Conservation (phyloP, 2,888 invertebrate species). For the Heliconius erato region DNA sequence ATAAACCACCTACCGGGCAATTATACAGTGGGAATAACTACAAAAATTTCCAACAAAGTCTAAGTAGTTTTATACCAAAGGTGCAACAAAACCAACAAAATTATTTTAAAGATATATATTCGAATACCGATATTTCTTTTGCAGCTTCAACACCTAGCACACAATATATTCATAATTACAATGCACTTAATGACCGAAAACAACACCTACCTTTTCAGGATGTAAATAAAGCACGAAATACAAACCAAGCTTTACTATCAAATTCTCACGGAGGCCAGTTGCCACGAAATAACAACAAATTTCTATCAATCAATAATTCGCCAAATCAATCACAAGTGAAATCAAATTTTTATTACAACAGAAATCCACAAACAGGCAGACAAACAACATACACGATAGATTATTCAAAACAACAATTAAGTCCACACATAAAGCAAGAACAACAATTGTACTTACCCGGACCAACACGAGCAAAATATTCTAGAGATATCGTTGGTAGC, state of each 20-base stretch:
- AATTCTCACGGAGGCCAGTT: slow-evolving; percentile 64
- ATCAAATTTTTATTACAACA: slow-evolving; percentile 55
- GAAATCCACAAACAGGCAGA: slow-evolving; percentile 55
- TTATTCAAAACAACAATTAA: slow-evolving; percentile 62
- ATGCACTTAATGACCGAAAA: slow-evolving; percentile 64
- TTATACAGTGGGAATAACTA: slow-evolving; percentile 71
- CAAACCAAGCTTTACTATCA: slow-evolving; percentile 53
- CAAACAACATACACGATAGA: slow-evolving; percentile 58
- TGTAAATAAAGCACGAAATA: slow-evolving; percentile 37
- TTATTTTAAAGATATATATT: slow-evolving; percentile 59
- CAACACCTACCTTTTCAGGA: slow-evolving; percentile 56
- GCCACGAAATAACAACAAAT: slow-evolving; percentile 53
- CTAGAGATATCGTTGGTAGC: slow-evolving; percentile 60
- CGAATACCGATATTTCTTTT: slow-evolving; percentile 63
- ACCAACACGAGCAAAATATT: slow-evolving; percentile 60
- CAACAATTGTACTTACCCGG: slow-evolving; percentile 66
- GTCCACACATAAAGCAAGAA: slow-evolving; percentile 55
- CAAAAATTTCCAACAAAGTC: slow-evolving; percentile 66
- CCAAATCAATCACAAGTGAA: slow-evolving; percentile 14
- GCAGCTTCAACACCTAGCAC: slow-evolving; percentile 75
- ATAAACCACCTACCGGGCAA: slow-evolving; percentile 77
- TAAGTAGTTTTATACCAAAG: slow-evolving; percentile 69
- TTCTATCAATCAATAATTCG: slow-evolving; percentile 47
- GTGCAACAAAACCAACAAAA: slow-evolving; percentile 69
- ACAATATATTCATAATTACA: slow-evolving; percentile 59